A percentile compares a stretch with the other conserved stretches of the same genome.
These are phyloP conservation scores for Vidua chalybeata DNA, from an alignment of 2,113 vertebrate genomes.

Conservation along the genomic window DNA sequence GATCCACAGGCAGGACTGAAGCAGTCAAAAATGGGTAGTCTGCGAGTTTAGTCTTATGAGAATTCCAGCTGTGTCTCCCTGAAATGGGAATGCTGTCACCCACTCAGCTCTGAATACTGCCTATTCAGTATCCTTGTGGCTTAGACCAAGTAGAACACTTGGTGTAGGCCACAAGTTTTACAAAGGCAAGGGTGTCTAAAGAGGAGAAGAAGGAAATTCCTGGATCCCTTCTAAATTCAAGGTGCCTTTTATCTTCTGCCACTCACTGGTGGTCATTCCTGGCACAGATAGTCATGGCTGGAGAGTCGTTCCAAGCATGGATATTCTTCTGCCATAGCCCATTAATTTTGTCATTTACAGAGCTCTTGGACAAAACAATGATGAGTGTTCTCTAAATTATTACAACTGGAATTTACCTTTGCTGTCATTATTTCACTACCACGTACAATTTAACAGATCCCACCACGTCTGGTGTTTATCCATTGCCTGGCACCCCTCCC, in stretches of 20 bases:
- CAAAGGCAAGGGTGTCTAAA: neutral
- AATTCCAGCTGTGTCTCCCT: neutral
- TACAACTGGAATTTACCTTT: neutral
- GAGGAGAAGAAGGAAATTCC: neutral
- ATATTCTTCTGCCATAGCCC: neutral
- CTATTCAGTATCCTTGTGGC: neutral
- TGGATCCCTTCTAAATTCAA: neutral
- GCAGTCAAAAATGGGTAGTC: neutral
- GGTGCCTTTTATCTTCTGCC: neutral
- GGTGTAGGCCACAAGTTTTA: neutral
- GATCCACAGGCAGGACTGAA: neutral
- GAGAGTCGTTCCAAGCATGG: neutral
- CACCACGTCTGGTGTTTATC: neutral
- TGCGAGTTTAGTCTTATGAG: neutral
- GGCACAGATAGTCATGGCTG: neutral
- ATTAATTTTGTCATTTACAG: neutral
- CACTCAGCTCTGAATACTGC: neutral
- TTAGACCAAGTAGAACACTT: neutral
- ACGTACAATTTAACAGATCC: accelerated
- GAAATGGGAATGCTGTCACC: neutral
- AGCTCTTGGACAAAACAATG: neutral
- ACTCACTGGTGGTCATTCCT: neutral
- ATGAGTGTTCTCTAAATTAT: neutral
- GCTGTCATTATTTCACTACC: neutral
- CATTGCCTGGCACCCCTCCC: neutral